phyloP scores from a whole-genome alignment of 1,140 invertebrate species.

The Hylyphantes graminicola region DNA sequence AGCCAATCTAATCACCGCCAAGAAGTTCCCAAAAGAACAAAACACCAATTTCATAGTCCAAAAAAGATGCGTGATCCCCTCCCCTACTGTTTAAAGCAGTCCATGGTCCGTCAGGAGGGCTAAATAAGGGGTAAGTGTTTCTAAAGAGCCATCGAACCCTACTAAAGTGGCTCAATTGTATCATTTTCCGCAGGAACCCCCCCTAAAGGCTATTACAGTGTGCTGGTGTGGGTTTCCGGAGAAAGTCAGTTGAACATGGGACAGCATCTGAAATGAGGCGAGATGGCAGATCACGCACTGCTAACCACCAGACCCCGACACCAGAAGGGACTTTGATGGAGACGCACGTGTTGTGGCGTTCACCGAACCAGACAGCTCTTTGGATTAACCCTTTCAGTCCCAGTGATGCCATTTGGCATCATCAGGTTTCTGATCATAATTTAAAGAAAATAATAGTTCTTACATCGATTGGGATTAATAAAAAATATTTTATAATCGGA shows the following conservation, averaged over 20 bases:
- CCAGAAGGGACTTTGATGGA: conserved; percentile 18
- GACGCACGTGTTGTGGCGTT: conserved; percentile 13
- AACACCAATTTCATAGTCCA: no score
- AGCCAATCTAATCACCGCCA: no score
- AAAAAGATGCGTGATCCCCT: no score
- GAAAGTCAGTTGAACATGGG: conserved; percentile 22
- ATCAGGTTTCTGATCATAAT: no score
- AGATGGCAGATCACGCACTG: conserved; percentile 38
- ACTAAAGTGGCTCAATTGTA: conserved; percentile 1
- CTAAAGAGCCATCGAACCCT: conserved; percentile 36
- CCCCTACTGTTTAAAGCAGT: background rate
- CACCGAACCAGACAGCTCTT: background rate
- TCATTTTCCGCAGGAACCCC: conserved; percentile 26
- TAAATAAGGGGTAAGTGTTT: conserved; percentile 8
- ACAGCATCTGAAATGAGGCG: conserved; percentile 50
- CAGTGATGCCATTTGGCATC: no score
- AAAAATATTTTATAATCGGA: no score
- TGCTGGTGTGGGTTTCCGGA: conserved; percentile 39
- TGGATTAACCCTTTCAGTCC: no score
- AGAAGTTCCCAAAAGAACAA: no score
- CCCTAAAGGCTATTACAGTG: conserved; percentile 18
- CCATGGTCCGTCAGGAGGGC: background rate
- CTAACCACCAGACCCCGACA: conserved; percentile 3
- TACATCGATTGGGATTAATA: no score
- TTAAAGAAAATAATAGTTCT: no score